Conservation (phyloP, 2,113 vertebrate species). For the Rhegmatorhina hoffmannsi region DNA sequence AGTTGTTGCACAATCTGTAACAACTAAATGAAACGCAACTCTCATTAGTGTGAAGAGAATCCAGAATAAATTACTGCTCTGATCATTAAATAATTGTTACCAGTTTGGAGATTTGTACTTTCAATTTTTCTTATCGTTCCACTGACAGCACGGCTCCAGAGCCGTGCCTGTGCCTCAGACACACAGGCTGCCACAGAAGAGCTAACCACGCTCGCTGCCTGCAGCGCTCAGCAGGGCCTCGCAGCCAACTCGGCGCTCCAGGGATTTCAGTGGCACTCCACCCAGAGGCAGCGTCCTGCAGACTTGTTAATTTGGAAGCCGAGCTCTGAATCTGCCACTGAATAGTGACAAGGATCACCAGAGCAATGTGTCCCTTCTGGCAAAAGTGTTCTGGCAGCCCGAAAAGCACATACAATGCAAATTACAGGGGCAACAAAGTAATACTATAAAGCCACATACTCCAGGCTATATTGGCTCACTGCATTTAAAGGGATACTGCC, state of each 20-base stretch:
- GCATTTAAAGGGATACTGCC: slow-evolving; percentile 73
- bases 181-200: background rate
- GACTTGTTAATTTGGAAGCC: background rate
- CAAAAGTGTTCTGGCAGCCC: slow-evolving; percentile 67
- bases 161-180: background rate
- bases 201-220: background rate
- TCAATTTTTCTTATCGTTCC: background rate
- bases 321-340: background rate
- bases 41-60: background rate
- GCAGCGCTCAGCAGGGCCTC: background rate
- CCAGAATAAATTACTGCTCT: background rate
- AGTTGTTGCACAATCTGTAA: background rate
- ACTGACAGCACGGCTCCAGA: background rate
- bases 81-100: background rate
- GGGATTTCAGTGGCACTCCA: background rate
- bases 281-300: background rate
- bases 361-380: background rate
- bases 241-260: background rate
- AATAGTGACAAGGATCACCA: background rate
- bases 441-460: slow-evolving; percentile 30
- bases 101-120: background rate
- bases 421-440: slow-evolving; percentile 28
- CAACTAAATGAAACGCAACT: background rate
- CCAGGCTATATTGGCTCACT: background rate
- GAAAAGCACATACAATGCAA: slow-evolving; percentile 42